phyloP scores from a whole-genome alignment of 2,797 vertebrate genomes.

The Vespertilio murinus region DNA sequence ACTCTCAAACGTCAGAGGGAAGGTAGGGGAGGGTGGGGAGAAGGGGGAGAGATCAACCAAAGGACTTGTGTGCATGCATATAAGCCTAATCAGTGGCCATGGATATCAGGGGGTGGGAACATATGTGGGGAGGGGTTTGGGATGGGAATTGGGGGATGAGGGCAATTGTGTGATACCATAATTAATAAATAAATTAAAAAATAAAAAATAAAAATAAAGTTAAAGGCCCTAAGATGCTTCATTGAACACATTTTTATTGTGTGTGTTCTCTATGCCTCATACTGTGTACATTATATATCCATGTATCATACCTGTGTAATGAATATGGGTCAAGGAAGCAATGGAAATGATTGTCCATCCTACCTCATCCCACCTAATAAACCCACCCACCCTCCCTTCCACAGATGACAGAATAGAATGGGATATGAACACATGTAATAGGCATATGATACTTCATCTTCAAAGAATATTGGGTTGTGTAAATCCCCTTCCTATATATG shows the following conservation, averaged over 20 bases:
- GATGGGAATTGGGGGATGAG: no score
- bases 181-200: no score
- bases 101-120: no score
- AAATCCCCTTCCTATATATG: background rate
- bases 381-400: background rate
- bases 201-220: background rate
- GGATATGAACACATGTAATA: background rate
- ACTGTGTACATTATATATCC: background rate
- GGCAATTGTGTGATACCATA: no score
- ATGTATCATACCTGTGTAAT: background rate
- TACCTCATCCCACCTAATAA: background rate
- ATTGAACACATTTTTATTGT: background rate
- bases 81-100: no score
- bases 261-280: background rate
- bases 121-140: no score
- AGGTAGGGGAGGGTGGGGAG: no score
- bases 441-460: background rate
- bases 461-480: background rate
- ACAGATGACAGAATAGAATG: background rate
- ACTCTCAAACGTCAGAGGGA: no score
- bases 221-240: background rate
- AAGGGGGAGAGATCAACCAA: no score
- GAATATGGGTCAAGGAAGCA: background rate
- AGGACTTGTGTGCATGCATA: no score
- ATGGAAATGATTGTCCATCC: background rate